Base-by-base conservation (phyloP, 1,140 invertebrate genomes). In the Drosophila nasuta region DNA sequence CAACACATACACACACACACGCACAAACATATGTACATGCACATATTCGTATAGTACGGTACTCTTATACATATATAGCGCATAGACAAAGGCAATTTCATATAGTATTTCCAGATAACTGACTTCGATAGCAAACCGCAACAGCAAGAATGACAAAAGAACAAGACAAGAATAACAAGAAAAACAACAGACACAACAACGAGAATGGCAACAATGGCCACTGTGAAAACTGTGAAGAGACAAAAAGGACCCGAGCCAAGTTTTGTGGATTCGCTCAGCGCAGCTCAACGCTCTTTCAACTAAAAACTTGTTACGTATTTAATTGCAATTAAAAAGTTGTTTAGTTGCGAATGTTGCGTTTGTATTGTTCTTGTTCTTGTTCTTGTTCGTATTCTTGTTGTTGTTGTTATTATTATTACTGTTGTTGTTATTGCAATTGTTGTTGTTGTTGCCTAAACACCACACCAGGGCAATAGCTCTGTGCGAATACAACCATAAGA, bases 261-360 rank as follows among this genome's bases (percentile, higher is more conserved):
- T 88, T 86, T 68, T 64, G 52, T 43, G 41, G 65, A 49, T 33
- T 51, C 17, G 65, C 73, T 75, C 75, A 33, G 81, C 71, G 69
- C 83, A 88, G 35, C 35, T 38, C 35, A 10, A 38, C 35, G 35
- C 35, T 38, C 85, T 83, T 89, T 89, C 83, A 89, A 85, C 86
- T 89, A 89, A 89, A 89, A 89, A 89, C 85, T 89, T 89, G 85
- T 89, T 89, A 89, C 86, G 85, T 89, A 89, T 89, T 89, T 89
- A 89, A 89, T 89, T 89, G 85, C 85, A 89, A 89, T 89, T 89
- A 89, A 89, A 89, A 89, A 89, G 85, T 89, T 88, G 81, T 88
- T 89, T 89, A 85, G 85, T 89, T 89, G 77, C 86, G 78, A 89
- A 76, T 89, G 81, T 62, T 74, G 30, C 66, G 58, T 77, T 82